A percentile compares a stretch with the other conserved stretches of the same genome.
These are phyloP conservation scores for Henricia sp. DNA, from an alignment of 53 echinoderm and acorn worm species.

Conservation along the genomic window DNA sequence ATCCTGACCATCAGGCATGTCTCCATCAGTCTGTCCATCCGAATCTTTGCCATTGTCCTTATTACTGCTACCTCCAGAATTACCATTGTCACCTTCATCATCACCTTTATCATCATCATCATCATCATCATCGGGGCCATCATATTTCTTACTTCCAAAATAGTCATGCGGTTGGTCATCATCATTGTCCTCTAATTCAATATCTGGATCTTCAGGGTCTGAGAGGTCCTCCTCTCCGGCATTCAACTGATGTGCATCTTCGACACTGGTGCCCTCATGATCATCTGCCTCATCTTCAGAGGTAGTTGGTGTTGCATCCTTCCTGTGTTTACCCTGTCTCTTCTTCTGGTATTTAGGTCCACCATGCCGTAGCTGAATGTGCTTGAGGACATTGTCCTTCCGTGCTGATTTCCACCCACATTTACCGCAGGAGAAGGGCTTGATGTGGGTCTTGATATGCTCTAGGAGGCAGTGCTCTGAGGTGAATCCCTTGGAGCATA, in stretches of 20 bases:
- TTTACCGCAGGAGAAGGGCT: slow-evolving; percentile 88
- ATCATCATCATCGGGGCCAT: slow-evolving; percentile 14
- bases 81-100: slow-evolving; percentile 37
- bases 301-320: background rate
- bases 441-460: slow-evolving; percentile 97
- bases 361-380: slow-evolving; percentile 87
- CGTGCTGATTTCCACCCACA: slow-evolving; percentile 90
- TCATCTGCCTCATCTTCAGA: slow-evolving; percentile 44
- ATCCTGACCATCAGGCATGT: background rate
- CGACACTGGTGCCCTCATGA: slow-evolving; percentile 51
- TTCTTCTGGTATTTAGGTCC: slow-evolving; percentile 90
- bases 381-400: slow-evolving; percentile 94
- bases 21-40: background rate
- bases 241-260: slow-evolving; percentile 46
- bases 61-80: slow-evolving; percentile 2
- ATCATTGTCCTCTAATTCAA: slow-evolving; percentile 37
- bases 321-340: slow-evolving; percentile 56
- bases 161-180: slow-evolving; percentile 46
- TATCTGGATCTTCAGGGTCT: slow-evolving; percentile 56
- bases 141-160: slow-evolving; percentile 31
- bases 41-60: slow-evolving; percentile 15
- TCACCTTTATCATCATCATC: slow-evolving; percentile 14
- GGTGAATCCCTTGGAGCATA: slow-evolving; percentile 88
- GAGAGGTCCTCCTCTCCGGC: slow-evolving; percentile 24
- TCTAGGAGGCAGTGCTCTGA: slow-evolving; percentile 94